Evolutionary conservation across 2,113 vertebrate species (phyloP).

Genomic region (Aspiorhynchus laticeps): DNA sequence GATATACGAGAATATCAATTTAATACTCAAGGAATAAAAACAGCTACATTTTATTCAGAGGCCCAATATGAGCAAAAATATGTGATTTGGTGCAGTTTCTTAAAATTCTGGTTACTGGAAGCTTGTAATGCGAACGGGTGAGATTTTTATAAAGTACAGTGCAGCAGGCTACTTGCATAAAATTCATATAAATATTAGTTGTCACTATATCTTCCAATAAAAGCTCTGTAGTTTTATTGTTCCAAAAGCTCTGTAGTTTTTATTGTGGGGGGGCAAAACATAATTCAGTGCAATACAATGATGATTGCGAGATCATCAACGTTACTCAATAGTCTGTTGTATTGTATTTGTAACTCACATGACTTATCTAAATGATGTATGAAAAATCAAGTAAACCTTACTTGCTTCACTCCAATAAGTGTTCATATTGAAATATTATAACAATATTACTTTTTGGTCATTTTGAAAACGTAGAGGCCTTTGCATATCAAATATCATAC

Average conservation of each 20-base stretch:
- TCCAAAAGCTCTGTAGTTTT: background rate
- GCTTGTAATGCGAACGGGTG: background rate
- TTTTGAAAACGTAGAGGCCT: background rate
- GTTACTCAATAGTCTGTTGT: too few relatives aligned
- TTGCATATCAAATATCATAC: background rate
- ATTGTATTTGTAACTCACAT: too few relatives aligned
- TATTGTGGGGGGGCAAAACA: background rate
- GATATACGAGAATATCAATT: too few relatives aligned
- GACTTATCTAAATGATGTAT: background rate
- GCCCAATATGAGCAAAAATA: background rate
- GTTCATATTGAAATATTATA: background rate
- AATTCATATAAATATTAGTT: background rate
- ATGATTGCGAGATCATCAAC: background rate
- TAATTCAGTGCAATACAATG: background rate
- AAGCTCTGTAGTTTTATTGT: background rate
- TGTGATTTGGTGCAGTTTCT: background rate
- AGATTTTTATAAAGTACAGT: background rate
- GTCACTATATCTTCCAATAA: background rate
- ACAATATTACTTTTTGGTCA: too few relatives aligned
- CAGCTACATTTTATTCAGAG: background rate
- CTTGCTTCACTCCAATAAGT: background rate
- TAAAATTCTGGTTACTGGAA: background rate
- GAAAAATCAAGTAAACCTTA: background rate
- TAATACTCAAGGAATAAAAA: too few relatives aligned
- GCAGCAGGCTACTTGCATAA: background rate